These are phyloP conservation scores for Lycaon pictus DNA, from an alignment of 2,113 vertebrate species.

Conservation along the genomic window DNA sequence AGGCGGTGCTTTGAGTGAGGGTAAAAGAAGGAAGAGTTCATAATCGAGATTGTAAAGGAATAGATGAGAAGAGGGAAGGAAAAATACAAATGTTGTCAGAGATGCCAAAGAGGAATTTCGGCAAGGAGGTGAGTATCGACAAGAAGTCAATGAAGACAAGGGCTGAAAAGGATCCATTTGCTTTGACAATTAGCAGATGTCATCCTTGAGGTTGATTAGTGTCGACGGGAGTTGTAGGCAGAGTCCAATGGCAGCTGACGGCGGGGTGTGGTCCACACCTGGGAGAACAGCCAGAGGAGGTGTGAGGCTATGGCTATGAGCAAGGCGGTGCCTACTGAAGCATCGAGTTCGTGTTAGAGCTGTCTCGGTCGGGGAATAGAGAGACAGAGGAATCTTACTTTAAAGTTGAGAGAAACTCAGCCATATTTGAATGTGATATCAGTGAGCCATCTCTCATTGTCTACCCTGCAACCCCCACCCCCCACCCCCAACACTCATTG, in stretches of 20 bases:
- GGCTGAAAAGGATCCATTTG: background rate
- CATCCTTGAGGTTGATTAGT: rapidly evolving
- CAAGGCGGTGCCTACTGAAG: rapidly evolving
- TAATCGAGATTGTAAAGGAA: no score
- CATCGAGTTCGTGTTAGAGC: background rate
- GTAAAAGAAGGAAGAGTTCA: background rate
- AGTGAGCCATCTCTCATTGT: background rate
- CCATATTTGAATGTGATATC: background rate
- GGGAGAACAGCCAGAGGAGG: rapidly evolving
- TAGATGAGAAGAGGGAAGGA: background rate
- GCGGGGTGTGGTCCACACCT: rapidly evolving
- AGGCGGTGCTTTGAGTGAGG: background rate
- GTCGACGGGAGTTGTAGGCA: rapidly evolving
- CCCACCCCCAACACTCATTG: background rate
- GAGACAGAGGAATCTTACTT: background rate
- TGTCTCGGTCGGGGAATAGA: rapidly evolving
- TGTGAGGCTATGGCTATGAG: rapidly evolving
- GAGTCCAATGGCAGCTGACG: rapidly evolving
- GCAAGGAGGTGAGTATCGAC: no score
- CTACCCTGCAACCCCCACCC: rapidly evolving
- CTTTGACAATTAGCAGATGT: rapidly evolving
- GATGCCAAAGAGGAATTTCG: no score
- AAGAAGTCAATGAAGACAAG: background rate
- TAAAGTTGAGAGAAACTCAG: background rate
- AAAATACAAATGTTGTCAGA: background rate